phyloP scores from a whole-genome alignment of 2,888 invertebrate species.

The Sipha maydis region DNA sequence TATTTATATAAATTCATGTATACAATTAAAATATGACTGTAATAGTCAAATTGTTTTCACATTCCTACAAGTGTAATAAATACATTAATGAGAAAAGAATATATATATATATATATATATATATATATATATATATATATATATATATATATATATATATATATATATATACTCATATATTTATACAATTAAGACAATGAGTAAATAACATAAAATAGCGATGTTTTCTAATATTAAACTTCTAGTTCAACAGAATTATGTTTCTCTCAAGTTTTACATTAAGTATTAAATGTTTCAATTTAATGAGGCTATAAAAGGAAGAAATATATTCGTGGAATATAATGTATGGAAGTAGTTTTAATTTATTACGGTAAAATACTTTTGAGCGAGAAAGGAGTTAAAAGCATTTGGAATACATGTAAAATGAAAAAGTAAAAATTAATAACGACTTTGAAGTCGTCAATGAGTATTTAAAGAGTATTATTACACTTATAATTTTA shows the following conservation, averaged over 20 bases:
- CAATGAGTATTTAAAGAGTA: neutral
- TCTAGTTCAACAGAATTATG: neutral
- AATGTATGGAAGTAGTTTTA: constrained; percentile 1
- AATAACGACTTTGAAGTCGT: constrained; percentile 35
- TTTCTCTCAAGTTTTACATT: constrained; percentile 21
- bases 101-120: too few species aligned
- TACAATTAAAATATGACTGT: too few species aligned
- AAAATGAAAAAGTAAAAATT: neutral
- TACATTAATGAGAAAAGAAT: too few species aligned
- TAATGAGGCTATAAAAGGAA: constrained; percentile 3
- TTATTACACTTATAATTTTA: neutral
- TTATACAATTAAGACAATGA: neutral
- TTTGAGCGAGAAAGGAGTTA: constrained; percentile 28
- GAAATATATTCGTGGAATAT: constrained; percentile 5
- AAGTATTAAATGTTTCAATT: constrained; percentile 27
- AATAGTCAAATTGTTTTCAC: too few species aligned
- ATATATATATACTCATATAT: too few species aligned
- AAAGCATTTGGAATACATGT: constrained; percentile 27
- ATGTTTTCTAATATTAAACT: constrained; percentile 17
- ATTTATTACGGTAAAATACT: constrained; percentile 41
- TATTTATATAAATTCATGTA: too few species aligned
- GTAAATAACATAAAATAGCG: neutral
- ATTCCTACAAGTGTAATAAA: too few species aligned
- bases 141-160: too few species aligned
- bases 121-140: too few species aligned